Evolutionary conservation across 1,140 invertebrate genomes (phyloP).

Genomic region (Zaprionus tsacasi): DNA sequence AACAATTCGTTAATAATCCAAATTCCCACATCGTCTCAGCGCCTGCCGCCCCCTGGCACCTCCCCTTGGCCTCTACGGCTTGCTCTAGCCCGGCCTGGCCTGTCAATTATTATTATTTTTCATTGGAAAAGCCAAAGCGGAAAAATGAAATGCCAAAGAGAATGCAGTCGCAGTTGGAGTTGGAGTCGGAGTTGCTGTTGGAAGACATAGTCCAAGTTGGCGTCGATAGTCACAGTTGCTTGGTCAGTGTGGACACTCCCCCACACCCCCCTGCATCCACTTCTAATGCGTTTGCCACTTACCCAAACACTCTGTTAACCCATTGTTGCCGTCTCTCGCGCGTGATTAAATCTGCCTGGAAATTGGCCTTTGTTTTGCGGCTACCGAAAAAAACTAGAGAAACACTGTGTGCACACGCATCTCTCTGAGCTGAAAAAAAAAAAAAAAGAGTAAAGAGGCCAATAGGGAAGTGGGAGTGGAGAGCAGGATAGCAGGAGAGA

Average conservation of each 20-base stretch:
- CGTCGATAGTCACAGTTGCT: constrained; percentile 37
- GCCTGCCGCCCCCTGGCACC: constrained; percentile 7
- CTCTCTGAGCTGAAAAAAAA: constrained; percentile 6
- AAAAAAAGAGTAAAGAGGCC: background rate
- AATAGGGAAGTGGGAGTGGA: constrained; percentile 12
- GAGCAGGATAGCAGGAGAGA: background rate
- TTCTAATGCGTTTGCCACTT: constrained; percentile 79
- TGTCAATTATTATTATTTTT: constrained; percentile 83
- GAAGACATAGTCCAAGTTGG: constrained; percentile 14
- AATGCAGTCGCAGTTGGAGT: constrained; percentile 53
- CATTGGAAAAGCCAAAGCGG: constrained; percentile 78
- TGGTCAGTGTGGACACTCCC: constrained; percentile 27
- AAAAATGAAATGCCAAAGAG: constrained; percentile 78
- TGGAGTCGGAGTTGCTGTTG: background rate
- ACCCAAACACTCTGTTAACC: constrained; percentile 50
- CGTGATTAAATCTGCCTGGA: constrained; percentile 81
- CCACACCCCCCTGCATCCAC: constrained; percentile 12
- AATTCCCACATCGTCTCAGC: constrained; percentile 73
- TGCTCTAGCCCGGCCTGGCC: constrained; percentile 46
- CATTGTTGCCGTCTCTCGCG: constrained; percentile 68
- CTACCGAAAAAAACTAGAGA: constrained; percentile 60
- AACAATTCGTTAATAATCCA: constrained; percentile 83
- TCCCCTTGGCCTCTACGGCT: too few relatives aligned
- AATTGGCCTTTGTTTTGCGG: constrained; percentile 77
- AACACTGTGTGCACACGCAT: constrained; percentile 40